Percentiles rank a stretch among this genome's conserved stretches.
phyloP scores from a whole-genome alignment of 2,888 invertebrate genomes.

The Drosophila fulvimacula region DNA sequence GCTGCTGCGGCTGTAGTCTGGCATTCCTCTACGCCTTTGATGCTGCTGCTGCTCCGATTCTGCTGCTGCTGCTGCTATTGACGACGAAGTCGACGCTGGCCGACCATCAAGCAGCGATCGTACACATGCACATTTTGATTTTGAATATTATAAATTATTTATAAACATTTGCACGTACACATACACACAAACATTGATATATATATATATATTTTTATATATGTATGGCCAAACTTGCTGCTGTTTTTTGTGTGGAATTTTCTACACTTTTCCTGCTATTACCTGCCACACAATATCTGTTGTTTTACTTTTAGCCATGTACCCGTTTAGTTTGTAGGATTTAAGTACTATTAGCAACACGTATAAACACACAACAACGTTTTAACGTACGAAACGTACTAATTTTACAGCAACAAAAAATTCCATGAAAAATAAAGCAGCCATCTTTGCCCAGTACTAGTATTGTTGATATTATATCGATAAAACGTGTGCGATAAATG shows the following conservation, averaged over 20 bases:
- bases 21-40: conserved; percentile 63
- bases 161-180: conserved; percentile 70
- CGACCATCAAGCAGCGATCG: conserved; percentile 59
- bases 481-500: conserved; percentile 17
- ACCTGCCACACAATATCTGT: conserved; percentile 36
- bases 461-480: conserved; percentile 56
- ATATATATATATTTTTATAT: conserved; percentile 35
- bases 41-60: conserved; percentile 37
- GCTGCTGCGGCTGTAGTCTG: conserved; percentile 42
- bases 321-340: not conserved
- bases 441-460: conserved; percentile 59
- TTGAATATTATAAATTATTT: conserved; percentile 69
- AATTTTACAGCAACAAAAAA: conserved; percentile 58
- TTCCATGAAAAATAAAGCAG: conserved; percentile 64
- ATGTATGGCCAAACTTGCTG: conserved; percentile 52
- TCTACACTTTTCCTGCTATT: conserved; percentile 45
- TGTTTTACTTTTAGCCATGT: conserved; percentile 14
- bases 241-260: conserved; percentile 61
- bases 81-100: conserved; percentile 47
- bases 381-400: conserved; percentile 44
- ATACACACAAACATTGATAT: conserved; percentile 32
- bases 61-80: conserved; percentile 33
- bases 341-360: conserved; percentile 34
- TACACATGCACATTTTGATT: conserved; percentile 68
- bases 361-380: conserved; percentile 36